A percentile compares a stretch with the other conserved stretches of the same genome.
phyloP scores from a whole-genome alignment of 1,140 invertebrate genomes.

The Thrips palmi region DNA sequence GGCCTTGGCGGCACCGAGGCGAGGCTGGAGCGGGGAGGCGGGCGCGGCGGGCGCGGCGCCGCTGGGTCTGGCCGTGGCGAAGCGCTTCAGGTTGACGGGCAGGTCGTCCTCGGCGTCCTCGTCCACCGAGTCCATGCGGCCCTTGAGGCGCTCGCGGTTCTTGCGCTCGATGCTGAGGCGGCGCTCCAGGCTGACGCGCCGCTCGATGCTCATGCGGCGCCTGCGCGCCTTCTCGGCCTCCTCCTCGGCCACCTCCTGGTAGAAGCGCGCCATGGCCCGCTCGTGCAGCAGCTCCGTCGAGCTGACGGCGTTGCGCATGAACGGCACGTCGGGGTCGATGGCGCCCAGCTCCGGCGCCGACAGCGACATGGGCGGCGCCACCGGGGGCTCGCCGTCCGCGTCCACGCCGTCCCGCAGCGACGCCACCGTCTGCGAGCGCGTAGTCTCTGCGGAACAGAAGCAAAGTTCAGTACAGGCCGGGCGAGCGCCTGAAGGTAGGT shows the following conservation, averaged over 20 bases:
- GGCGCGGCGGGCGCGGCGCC: too few relatives aligned
- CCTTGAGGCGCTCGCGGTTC: too few relatives aligned
- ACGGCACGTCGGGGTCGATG: conserved; percentile 24
- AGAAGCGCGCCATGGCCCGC: conserved; percentile 56
- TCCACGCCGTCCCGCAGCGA: conserved; percentile 7
- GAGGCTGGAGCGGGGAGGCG: too few relatives aligned
- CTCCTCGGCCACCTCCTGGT: conserved; percentile 49
- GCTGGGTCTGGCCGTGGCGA: too few relatives aligned
- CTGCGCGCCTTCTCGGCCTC: conserved; percentile 34
- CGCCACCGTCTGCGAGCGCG: conserved; percentile 1
- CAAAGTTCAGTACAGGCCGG: too few relatives aligned
- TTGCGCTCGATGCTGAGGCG: conserved; percentile 10
- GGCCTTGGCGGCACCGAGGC: too few relatives aligned
- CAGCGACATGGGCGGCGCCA: conserved; percentile 55
- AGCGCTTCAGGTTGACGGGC: too few relatives aligned
- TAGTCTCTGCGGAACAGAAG: conserved; percentile 7
- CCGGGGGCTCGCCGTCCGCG: conserved; percentile 31
- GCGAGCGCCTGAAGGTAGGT: too few relatives aligned
- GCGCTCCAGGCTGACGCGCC: conserved; percentile 14
- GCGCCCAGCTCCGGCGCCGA: conserved; percentile 54
- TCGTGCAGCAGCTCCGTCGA: conserved; percentile 65
- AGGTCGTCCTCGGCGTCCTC: too few relatives aligned
- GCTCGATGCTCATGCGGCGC: conserved; percentile 12
- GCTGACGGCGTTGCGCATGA: conserved; percentile 49
- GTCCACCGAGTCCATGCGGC: too few relatives aligned